Evolutionary conservation across 2,888 invertebrate species (phyloP).

Genomic region (Vanessa cardui): DNA sequence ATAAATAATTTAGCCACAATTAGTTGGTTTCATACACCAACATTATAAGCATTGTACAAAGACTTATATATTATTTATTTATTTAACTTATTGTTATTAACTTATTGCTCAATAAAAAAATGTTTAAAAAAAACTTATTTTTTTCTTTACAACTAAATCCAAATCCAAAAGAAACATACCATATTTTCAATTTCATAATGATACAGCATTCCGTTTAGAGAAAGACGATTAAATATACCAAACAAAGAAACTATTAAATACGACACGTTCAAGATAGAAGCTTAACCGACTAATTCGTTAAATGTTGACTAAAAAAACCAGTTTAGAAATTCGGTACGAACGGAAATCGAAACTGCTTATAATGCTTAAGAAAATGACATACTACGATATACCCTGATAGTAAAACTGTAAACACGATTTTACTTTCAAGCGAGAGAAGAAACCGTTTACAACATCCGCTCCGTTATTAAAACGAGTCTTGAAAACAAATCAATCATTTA

Average conservation of each 20-base stretch:
- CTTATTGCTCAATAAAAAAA: constrained; percentile 65
- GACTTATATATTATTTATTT: constrained; percentile 63
- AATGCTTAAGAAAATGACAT: constrained; percentile 16
- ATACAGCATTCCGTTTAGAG: constrained; percentile 27
- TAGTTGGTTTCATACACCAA: constrained; percentile 18
- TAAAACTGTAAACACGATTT: constrained; percentile 22
- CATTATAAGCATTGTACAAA: constrained; percentile 70
- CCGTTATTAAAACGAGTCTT: constrained; percentile 14
- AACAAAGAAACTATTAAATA: constrained; percentile 4
- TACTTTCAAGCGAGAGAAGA: constrained; percentile 33
- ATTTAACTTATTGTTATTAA: constrained; percentile 72
- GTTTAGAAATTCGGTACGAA: constrained; percentile 39
- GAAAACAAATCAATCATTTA: constrained; percentile 15
- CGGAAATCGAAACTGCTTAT: constrained; percentile 41
- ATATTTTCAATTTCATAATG: constrained; percentile 32
- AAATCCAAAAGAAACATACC: constrained; percentile 14
- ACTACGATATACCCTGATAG: constrained; percentile 8
- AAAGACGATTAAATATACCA: too few species aligned
- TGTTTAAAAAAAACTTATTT: constrained; percentile 49
- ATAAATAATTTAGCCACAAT: constrained; percentile 57
- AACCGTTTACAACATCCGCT: constrained; percentile 23
- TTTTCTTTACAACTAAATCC: constrained; percentile 37
- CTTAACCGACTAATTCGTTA: constrained; percentile 10
- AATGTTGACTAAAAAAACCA: constrained; percentile 26
- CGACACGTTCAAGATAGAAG: constrained; percentile 8